Percentiles rank a stretch among this genome's conserved stretches.
Conservation (phyloP, 2,797 vertebrate genomes). For the Galago senegalensis region DNA sequence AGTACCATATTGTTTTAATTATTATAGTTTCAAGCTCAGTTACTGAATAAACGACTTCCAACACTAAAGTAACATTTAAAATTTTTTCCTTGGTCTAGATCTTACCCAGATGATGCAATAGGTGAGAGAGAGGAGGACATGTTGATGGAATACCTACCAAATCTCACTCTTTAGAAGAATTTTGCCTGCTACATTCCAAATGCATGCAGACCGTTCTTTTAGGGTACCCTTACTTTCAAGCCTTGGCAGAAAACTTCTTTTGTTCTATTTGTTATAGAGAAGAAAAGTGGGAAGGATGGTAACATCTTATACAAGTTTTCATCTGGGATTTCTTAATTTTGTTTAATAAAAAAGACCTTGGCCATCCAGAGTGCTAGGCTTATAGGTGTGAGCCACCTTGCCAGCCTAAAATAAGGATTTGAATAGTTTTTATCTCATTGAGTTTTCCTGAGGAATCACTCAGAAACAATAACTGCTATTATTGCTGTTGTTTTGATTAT, state of each 20-base stretch:
- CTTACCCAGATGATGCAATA: background rate
- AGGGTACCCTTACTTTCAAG: slow-evolving; percentile 57
- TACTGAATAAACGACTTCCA: slow-evolving; percentile 52
- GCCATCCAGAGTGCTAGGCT: too few relatives aligned
- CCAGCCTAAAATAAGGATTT: too few relatives aligned
- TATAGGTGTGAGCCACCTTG: too few relatives aligned
- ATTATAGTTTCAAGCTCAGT: background rate
- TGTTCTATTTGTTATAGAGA: slow-evolving; percentile 31
- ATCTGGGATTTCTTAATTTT: slow-evolving; percentile 37
- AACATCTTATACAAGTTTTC: slow-evolving; percentile 46
- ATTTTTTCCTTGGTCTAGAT: background rate
- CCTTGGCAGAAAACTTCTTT: background rate
- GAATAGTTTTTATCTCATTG: background rate
- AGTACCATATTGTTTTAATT: slow-evolving; percentile 37
- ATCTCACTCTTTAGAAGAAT: background rate
- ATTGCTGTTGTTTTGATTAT: background rate
- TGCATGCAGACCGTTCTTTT: slow-evolving; percentile 16
- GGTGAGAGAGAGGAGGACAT: background rate
- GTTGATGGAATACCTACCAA: background rate
- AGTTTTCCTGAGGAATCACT: background rate
- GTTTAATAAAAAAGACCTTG: background rate
- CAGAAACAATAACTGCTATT: background rate
- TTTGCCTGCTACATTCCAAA: slow-evolving; percentile 14
- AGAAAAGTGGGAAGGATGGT: slow-evolving; percentile 2
- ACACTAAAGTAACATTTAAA: slow-evolving; percentile 26